Evolutionary conservation across 2,113 vertebrate genomes (phyloP).

Genomic region (Stomatorhinus ivindoensis): DNA sequence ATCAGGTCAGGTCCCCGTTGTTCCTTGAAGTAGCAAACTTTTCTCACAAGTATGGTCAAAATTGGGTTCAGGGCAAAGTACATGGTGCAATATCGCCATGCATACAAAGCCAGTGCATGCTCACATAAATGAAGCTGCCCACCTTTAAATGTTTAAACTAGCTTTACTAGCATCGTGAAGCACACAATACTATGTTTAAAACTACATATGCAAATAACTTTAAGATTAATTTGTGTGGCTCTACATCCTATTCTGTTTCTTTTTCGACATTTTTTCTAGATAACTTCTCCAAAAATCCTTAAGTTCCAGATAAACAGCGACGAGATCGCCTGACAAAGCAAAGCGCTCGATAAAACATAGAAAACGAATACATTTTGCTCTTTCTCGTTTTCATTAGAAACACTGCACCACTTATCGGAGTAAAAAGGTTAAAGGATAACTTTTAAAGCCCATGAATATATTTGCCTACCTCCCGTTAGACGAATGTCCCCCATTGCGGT

Average conservation of each 20-base stretch:
- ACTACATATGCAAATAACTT: neutral
- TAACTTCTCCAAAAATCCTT: neutral
- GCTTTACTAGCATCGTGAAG: neutral
- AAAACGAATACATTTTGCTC: neutral
- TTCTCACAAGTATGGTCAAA: neutral
- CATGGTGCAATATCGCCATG: neutral
- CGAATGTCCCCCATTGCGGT: conserved; percentile 56
- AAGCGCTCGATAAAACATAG: neutral
- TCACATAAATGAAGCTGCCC: neutral
- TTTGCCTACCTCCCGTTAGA: conserved; percentile 66
- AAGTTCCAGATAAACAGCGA: neutral
- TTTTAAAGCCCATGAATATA: neutral
- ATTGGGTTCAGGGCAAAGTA: neutral
- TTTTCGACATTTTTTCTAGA: neutral
- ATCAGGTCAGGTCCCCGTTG: neutral
- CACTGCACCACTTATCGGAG: neutral
- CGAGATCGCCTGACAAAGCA: neutral
- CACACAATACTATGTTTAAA: neutral
- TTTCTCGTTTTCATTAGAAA: neutral
- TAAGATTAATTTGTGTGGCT: neutral
- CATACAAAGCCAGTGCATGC: neutral
- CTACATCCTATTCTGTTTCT: neutral
- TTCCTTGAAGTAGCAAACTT: neutral
- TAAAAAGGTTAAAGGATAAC: neutral
- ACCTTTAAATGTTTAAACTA: neutral